Evolutionary conservation across 2,797 vertebrate species (phyloP).

Genomic region (Poeciliopsis turneri): DNA sequence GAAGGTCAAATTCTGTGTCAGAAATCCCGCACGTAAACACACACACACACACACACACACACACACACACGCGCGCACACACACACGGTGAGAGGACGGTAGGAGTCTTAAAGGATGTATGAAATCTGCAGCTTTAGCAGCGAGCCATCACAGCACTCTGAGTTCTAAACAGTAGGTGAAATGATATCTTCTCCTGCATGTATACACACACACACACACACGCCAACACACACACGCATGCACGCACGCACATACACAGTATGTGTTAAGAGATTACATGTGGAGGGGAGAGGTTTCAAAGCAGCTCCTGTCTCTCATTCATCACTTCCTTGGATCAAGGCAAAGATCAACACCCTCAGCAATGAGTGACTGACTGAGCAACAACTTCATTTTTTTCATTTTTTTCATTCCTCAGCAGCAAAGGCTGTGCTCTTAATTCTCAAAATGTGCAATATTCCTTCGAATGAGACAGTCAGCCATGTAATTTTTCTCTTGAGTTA

Average conservation of each 20-base stretch:
- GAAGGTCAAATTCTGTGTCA: constrained; percentile 31
- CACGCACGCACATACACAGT: neutral
- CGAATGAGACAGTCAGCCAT: neutral
- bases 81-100: constrained; percentile 7
- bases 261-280: constrained; percentile 15
- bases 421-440: neutral
- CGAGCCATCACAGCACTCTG: constrained; percentile 34
- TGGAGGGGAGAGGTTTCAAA: constrained; percentile 16
- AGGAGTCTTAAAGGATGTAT: constrained; percentile 18
- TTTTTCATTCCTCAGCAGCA: neutral
- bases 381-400: neutral
- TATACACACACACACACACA: constrained; percentile 1
- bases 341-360: neutral
- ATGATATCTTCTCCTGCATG: constrained; percentile 23
- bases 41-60: too few relatives aligned
- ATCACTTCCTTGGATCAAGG: neutral
- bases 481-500: neutral
- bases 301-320: constrained; percentile 16
- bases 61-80: neutral
- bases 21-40: constrained; percentile 12
- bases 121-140: constrained; percentile 35
- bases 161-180: constrained; percentile 38
- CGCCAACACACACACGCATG: neutral
- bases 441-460: neutral
- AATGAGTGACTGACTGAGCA: neutral